Evolutionary conservation across 2,797 vertebrate species (phyloP), one percentile per base, ranked within the genome.

Genomic region (Triplophysa bombifrons): DNA sequence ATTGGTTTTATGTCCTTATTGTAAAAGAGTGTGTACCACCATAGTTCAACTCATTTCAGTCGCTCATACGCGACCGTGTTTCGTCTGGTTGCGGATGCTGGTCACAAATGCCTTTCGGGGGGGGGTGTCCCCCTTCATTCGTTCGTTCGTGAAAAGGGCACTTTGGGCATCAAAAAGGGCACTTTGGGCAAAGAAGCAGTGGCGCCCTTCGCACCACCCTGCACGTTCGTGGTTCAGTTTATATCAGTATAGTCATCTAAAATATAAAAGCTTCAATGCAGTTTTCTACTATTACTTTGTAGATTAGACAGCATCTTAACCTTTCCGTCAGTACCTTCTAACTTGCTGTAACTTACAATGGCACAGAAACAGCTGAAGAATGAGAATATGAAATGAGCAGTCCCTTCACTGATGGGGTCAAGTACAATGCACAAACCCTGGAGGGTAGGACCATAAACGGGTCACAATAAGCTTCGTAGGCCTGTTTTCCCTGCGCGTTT

Each of bases 371-470:
- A 20, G 60, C 30, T 64, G 30, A 64, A 65, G 17, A 78, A 72
- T 74, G 19, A 12, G 56, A 22, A 74, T 70, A 80, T 76, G 41
- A 80, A 76, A 83, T 80, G 67, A 80, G 70, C 73, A 80, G 63
- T 73, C 67, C 4, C 4, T 41, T 25, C 30, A 19, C 5, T 72
- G 76, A 76, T 80, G 66, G 60, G 67, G 51, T 75, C 60, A 76
- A 60, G 51, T 27, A 72, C 67, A 80, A 68, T 55, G 7, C 55
- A 44, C 7, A 70, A 27, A 1, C 22, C 73, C 82, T 67, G 65
- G 53, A 76, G 73, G 63, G 53, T 38, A 11, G 19, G 53, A 67
- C 46, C 11, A 2, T 71, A 61, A 68, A 51, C 53, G 60, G 17
- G 73, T 72, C 78, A 80, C 53, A 38, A 25, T 68, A 38, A 72